phyloP scores from a whole-genome alignment of 2,888 invertebrate species.

The Dione vanillae region DNA sequence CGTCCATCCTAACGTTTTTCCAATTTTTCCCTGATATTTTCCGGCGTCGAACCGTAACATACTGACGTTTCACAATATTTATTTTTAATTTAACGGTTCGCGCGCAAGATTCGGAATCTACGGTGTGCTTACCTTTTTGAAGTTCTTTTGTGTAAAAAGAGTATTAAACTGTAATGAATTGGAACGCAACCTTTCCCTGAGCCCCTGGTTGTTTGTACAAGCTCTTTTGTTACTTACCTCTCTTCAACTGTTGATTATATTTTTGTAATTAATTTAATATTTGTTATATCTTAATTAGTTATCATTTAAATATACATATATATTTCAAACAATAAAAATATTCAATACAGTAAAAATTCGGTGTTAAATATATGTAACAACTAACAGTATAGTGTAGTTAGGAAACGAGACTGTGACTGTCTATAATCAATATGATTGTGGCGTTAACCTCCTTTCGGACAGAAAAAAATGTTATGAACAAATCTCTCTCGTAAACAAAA shows the following conservation, averaged over 20 bases:
- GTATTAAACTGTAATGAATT: conserved; percentile 66
- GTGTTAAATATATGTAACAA: too few relatives aligned
- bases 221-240: conserved; percentile 27
- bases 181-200: conserved; percentile 51
- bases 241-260: conserved; percentile 29
- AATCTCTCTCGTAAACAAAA: too few relatives aligned
- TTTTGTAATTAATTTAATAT: conserved; percentile 20
- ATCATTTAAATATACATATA: too few relatives aligned
- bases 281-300: not conserved
- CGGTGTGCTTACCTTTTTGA: conserved; percentile 70
- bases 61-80: conserved; percentile 83
- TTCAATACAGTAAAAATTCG: too few relatives aligned
- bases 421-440: too few relatives aligned
- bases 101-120: conserved; percentile 77
- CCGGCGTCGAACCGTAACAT: conserved; percentile 74
- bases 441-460: too few relatives aligned
- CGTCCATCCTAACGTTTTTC: conserved; percentile 67
- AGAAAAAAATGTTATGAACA: too few relatives aligned
- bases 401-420: too few relatives aligned
- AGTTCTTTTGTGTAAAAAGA: conserved; percentile 70
- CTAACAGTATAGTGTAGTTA: too few relatives aligned
- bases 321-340: too few relatives aligned
- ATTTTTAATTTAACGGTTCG: conserved; percentile 82
- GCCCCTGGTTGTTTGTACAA: conserved; percentile 37
- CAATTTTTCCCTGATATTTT: conserved; percentile 70